Conservation (phyloP, 2,888 invertebrate species). For the Dastarcus helophoroides region DNA sequence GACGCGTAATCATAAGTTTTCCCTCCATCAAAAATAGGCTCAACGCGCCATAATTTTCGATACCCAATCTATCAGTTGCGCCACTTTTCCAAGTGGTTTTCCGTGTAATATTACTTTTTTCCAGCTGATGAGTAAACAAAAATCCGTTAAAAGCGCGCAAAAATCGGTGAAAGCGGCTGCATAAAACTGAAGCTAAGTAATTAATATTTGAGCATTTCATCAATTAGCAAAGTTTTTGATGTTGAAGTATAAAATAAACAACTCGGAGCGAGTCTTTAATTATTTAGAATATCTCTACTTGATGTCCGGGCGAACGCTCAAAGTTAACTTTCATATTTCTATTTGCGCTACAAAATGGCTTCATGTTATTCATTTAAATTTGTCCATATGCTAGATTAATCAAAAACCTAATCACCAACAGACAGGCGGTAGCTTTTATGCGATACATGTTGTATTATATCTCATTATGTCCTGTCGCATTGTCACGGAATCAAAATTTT, state of each 20-base stretch:
- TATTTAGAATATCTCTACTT: slow-evolving; percentile 1
- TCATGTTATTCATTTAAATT: background rate
- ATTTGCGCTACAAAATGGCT: slow-evolving; percentile 1
- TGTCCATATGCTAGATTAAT: background rate
- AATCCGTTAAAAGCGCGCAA: slow-evolving; percentile 1
- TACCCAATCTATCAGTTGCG: too few species aligned
- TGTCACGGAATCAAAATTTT: too few species aligned
- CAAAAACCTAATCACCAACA: background rate
- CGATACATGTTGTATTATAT: too few species aligned
- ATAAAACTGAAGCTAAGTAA: background rate
- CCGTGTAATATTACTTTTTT: too few species aligned
- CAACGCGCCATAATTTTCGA: too few species aligned
- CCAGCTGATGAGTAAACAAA: background rate
- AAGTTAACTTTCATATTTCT: slow-evolving; percentile 1
- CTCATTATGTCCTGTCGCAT: too few species aligned
- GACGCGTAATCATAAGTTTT: too few species aligned
- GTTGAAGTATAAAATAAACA: background rate
- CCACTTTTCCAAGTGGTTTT: too few species aligned
- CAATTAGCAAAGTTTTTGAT: slow-evolving; percentile 1
- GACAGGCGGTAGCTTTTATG: too few species aligned
- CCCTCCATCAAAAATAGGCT: too few species aligned
- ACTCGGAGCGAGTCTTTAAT: slow-evolving; percentile 1
- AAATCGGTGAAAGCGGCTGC: background rate
- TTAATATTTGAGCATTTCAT: slow-evolving; percentile 1
- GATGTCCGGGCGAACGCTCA: slow-evolving; percentile 1